These are phyloP conservation scores for Chromobotia macracanthus DNA, from an alignment of 2,797 vertebrate species.

Conservation along the genomic window DNA sequence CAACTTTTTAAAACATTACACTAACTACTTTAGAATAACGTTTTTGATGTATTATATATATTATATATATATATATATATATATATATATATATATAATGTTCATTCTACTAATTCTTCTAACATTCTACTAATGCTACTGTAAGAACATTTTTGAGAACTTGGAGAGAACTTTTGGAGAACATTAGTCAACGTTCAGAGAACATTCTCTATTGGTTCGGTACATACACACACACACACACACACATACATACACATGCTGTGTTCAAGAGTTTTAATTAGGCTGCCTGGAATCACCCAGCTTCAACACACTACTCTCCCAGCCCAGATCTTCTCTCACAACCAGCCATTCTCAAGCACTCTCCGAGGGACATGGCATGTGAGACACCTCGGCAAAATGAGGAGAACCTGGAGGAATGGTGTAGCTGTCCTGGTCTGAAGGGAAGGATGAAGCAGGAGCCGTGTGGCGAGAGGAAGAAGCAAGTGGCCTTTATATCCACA, in stretches of 20 bases:
- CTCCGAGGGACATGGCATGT: conserved; percentile 5
- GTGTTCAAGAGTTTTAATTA: conserved; percentile 75
- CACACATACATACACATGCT: conserved; percentile 61
- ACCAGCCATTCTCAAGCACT: conserved; percentile 11
- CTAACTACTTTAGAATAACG: too few relatives aligned
- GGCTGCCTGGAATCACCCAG: conserved; percentile 64
- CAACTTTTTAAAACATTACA: too few relatives aligned
- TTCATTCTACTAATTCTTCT: too few relatives aligned
- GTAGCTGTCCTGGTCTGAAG: conserved; percentile 1
- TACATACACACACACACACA: conserved; percentile 53
- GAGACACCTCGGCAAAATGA: conserved; percentile 8
- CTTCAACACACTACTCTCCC: conserved; percentile 63
- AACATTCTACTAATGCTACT: too few relatives aligned
- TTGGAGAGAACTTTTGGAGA: background rate
- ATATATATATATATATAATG: too few relatives aligned
- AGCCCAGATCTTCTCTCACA: conserved; percentile 38
- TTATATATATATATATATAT: too few relatives aligned
- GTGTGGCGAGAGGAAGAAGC: background rate
- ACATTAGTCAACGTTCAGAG: too few relatives aligned
- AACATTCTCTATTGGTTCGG: too few relatives aligned
- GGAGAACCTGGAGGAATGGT: background rate
- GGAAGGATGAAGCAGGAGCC: background rate
- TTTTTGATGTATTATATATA: too few relatives aligned
- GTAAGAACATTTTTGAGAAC: background rate
- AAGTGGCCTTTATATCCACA: conserved; percentile 1